Conservation (phyloP, 2,888 invertebrate species). For the Dryobota labecula region DNA sequence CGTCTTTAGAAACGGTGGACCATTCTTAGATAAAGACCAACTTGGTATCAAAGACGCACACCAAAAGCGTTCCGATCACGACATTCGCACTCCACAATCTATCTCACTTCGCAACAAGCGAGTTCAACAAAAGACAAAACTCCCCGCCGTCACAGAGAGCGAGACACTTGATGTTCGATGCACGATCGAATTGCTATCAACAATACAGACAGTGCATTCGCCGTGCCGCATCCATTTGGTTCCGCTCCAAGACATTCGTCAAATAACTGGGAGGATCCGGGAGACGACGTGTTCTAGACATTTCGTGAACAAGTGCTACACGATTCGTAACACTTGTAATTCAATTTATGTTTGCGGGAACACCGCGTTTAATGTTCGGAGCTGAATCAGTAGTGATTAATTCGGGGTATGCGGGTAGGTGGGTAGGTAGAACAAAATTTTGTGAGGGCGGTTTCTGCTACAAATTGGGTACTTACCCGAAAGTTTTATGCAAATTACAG, state of each 20-base stretch:
- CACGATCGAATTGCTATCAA: conserved; percentile 60
- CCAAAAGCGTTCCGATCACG: neutral
- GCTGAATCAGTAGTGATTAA: conserved; percentile 48
- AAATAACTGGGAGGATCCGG: conserved; percentile 70
- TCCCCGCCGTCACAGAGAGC: conserved; percentile 6
- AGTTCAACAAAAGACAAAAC: conserved; percentile 51
- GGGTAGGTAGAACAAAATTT: conserved; percentile 20
- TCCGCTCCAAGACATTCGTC: conserved; percentile 76
- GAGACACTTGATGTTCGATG: conserved; percentile 50
- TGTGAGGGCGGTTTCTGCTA: conserved; percentile 12
- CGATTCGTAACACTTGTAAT: conserved; percentile 65
- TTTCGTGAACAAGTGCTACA: conserved; percentile 65
- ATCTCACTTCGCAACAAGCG: conserved; percentile 31
- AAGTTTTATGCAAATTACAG: conserved; percentile 36
- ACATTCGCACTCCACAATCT: conserved; percentile 16
- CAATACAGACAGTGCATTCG: conserved; percentile 59
- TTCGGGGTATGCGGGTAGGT: conserved; percentile 47
- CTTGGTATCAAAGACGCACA: neutral
- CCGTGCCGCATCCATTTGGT: conserved; percentile 73
- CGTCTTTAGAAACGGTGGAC: neutral
- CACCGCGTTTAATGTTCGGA: conserved; percentile 59
- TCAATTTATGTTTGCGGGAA: conserved; percentile 67
- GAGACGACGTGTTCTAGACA: conserved; percentile 56
- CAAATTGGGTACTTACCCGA: conserved; percentile 38
- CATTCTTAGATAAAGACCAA: neutral